These are phyloP conservation scores for Chionomys nivalis DNA, from an alignment of 2,113 vertebrate species.

Conservation along the genomic window DNA sequence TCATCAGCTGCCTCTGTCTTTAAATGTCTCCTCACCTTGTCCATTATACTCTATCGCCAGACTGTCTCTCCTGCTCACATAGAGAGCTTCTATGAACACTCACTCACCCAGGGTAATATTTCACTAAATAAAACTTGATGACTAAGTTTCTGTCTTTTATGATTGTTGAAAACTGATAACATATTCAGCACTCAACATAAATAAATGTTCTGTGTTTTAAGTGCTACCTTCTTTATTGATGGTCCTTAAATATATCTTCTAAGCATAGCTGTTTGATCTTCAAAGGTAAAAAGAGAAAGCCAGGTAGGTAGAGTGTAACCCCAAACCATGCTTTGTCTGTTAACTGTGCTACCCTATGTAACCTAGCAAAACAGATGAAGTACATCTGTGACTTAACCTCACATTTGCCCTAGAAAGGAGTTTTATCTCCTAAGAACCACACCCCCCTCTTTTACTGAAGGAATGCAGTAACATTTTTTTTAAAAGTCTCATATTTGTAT, in stretches of 20 bases:
- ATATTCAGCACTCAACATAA: slow-evolving; percentile 5
- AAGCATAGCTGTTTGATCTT: slow-evolving; percentile 31
- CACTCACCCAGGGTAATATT: slow-evolving; percentile 10
- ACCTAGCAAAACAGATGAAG: slow-evolving; percentile 21
- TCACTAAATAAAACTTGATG: slow-evolving; percentile 50
- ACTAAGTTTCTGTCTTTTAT: slow-evolving; percentile 39
- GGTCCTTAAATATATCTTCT: background rate
- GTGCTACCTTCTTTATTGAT: background rate
- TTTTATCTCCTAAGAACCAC: slow-evolving; percentile 51
- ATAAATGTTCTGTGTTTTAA: slow-evolving; percentile 43
- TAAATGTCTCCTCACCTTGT: slow-evolving; percentile 44
- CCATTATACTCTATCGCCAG: background rate
- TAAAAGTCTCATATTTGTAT: slow-evolving; percentile 47
- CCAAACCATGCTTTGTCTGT: slow-evolving; percentile 12
- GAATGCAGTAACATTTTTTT: background rate
- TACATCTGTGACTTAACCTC: slow-evolving; percentile 26
- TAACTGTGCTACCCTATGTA: background rate
- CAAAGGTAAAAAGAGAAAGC: background rate
- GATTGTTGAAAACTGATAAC: slow-evolving; percentile 43
- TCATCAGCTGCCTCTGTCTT: slow-evolving; percentile 65
- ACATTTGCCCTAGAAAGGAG: background rate
- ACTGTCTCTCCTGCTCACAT: slow-evolving; percentile 37
- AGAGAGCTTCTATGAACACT: slow-evolving; percentile 14
- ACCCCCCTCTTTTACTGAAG: slow-evolving; percentile 14
- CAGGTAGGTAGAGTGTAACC: background rate